Base-by-base conservation (phyloP, 2,797 vertebrate species). In the Cyprinodon diabolis region DNA sequence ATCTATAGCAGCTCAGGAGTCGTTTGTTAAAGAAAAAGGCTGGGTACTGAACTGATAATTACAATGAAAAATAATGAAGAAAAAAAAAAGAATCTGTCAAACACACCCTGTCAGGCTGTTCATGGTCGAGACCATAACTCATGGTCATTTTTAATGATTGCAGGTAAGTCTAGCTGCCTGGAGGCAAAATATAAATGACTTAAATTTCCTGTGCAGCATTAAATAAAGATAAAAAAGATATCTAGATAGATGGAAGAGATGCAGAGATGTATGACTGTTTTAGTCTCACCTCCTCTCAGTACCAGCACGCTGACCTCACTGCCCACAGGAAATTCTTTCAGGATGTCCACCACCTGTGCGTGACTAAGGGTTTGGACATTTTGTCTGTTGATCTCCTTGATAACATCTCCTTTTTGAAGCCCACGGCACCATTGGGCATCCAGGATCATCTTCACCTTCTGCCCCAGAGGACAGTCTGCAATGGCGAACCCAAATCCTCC, bases 361-460 rank as follows among this genome's bases (percentile, higher is more conserved):
- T 99, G 98, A 52, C 95, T 97, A 86, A 99, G 92, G 21, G 92
- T 96, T 89, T 99, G 98, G 7, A 99, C 97, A 3, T 99, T 98
- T 89, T 97, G 96, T 81, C 96, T 95, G 92, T 97, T 97, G 81
- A 99, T 96, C 89, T 99, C 97, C 91, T 98, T 98, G 83, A 99
- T 98, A 57, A 99, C 94, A 0, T 99, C 98, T 17, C 98, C 98
- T 79, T 99, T 99, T 88, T 97, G 96, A 68, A 99, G 95, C 47
- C 97, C 98, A 8, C 95, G 96, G 84, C 98, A 99, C 97, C 97
- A 99, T 92, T 99, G 98, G 43, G 96, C 97, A 62, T 99, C 98
- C 90, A 99, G 89, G 91, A 99, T 98, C 97, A 99, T 99, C 91
- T 99, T 99, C 83, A 99, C 98, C 90, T 99, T 99, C 93, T 99